A percentile compares a stretch with the other conserved stretches of the same genome.
phyloP scores from a whole-genome alignment of 2,113 vertebrate genomes.

The Cyprinodon tularosa region DNA sequence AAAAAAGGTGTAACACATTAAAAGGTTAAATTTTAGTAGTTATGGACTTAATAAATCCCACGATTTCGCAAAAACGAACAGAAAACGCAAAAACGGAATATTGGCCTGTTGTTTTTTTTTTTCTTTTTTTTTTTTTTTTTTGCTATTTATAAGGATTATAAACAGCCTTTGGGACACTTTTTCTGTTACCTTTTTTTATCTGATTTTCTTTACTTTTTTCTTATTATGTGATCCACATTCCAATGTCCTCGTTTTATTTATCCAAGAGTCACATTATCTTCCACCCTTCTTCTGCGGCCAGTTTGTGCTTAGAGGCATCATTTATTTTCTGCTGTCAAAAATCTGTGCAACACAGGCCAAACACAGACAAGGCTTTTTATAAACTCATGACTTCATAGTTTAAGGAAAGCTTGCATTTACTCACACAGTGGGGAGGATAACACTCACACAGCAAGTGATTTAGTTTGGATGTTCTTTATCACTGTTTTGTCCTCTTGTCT shows the following conservation, averaged over 20 bases:
- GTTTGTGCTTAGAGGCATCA: constrained; percentile 5
- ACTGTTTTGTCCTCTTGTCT: constrained; percentile 59
- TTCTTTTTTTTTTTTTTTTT: too few species aligned
- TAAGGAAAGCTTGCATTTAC: background rate
- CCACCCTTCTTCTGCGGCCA: constrained; percentile 1
- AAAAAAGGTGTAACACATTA: background rate
- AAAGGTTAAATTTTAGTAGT: too few species aligned
- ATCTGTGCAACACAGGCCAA: constrained; percentile 4
- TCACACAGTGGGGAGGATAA: background rate
- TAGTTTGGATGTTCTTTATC: background rate
- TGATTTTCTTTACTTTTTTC: background rate
- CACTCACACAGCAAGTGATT: background rate
- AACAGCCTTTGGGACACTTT: background rate
- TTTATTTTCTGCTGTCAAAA: constrained; percentile 20
- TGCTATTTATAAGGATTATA: background rate
- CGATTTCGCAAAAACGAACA: background rate
- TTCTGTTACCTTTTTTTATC: background rate
- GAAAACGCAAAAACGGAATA: background rate
- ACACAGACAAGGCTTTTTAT: background rate
- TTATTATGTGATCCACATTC: background rate
- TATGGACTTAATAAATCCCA: too few species aligned
- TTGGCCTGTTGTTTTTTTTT: too few species aligned
- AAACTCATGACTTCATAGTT: constrained; percentile 10
- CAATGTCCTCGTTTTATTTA: background rate
- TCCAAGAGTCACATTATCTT: background rate